These are phyloP conservation scores for Biston stratarius DNA, from an alignment of 2,888 invertebrate genomes.

Conservation along the genomic window DNA sequence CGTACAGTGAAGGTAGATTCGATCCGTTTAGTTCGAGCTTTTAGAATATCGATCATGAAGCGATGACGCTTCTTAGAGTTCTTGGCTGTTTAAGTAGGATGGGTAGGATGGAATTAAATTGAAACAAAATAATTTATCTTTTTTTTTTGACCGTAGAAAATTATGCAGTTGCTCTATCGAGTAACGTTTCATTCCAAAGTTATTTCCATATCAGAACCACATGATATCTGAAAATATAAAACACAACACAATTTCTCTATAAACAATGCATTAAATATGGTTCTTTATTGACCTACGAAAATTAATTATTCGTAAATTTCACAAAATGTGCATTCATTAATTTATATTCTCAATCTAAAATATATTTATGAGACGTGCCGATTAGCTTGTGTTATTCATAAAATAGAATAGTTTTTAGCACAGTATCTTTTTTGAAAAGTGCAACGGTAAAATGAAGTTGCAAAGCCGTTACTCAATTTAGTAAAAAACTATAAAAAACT, in stretches of 20 bases:
- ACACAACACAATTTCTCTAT: constrained; percentile 56
- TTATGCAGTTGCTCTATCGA: too few relatives aligned
- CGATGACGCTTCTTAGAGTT: too few relatives aligned
- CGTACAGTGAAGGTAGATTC: too few relatives aligned
- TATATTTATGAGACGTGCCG: background rate
- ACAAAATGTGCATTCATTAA: constrained; percentile 32
- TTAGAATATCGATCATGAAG: too few relatives aligned
- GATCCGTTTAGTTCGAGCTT: too few relatives aligned
- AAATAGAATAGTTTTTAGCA: background rate
- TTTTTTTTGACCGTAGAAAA: too few relatives aligned
- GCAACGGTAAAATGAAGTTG: constrained; percentile 10
- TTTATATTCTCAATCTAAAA: constrained; percentile 4
- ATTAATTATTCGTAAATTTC: constrained; percentile 49
- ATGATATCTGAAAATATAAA: too few relatives aligned
- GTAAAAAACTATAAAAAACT: constrained; percentile 48
- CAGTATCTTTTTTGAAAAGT: background rate
- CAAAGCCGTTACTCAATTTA: constrained; percentile 28
- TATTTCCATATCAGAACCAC: too few relatives aligned
- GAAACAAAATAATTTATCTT: too few relatives aligned
- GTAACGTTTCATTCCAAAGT: too few relatives aligned
- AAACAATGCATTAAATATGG: constrained; percentile 28
- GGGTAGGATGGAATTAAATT: too few relatives aligned
- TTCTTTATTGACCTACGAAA: constrained; percentile 48
- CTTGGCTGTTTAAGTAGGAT: too few relatives aligned
- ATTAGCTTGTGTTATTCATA: background rate